phyloP scores from a whole-genome alignment of 2,113 vertebrate genomes.

The Cheilinus undulatus region DNA sequence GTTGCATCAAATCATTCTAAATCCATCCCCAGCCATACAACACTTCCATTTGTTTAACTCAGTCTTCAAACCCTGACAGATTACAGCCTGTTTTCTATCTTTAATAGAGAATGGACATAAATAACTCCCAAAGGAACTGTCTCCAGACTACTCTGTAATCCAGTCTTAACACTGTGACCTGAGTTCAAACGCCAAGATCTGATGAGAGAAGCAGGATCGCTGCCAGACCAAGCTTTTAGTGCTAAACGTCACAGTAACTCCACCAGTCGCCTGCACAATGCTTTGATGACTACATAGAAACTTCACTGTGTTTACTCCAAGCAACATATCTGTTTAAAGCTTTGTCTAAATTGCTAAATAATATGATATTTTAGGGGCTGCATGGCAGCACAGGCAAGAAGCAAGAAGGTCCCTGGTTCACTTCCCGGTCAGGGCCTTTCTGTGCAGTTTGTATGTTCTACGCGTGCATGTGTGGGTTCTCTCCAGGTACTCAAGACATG shows the following conservation, averaged over 20 bases:
- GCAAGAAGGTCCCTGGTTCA: too few species aligned
- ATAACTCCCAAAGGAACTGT: constrained; percentile 49
- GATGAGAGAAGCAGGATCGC: constrained; percentile 33
- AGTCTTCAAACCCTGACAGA: not conserved
- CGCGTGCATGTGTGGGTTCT: too few species aligned
- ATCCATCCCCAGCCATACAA: not conserved
- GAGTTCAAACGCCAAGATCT: constrained; percentile 29
- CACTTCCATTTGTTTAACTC: not conserved
- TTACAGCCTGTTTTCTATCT: not conserved
- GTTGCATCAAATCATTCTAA: not conserved
- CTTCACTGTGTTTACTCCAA: not conserved
- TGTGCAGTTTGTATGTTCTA: too few species aligned
- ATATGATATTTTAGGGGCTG: too few species aligned
- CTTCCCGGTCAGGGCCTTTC: too few species aligned
- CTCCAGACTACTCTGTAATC: constrained; percentile 70
- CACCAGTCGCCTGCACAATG: not conserved
- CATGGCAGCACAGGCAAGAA: too few species aligned
- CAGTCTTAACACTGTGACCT: constrained; percentile 63
- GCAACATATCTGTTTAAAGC: not conserved
- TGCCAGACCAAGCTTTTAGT: constrained; percentile 33
- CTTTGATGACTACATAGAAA: not conserved
- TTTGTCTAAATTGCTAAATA: not conserved
- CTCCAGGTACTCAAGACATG: too few species aligned
- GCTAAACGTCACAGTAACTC: constrained; percentile 8
- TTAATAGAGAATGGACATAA: constrained; percentile 51